phyloP scores from a whole-genome alignment of 2,888 invertebrate species.

The Pegoplata infirma region DNA sequence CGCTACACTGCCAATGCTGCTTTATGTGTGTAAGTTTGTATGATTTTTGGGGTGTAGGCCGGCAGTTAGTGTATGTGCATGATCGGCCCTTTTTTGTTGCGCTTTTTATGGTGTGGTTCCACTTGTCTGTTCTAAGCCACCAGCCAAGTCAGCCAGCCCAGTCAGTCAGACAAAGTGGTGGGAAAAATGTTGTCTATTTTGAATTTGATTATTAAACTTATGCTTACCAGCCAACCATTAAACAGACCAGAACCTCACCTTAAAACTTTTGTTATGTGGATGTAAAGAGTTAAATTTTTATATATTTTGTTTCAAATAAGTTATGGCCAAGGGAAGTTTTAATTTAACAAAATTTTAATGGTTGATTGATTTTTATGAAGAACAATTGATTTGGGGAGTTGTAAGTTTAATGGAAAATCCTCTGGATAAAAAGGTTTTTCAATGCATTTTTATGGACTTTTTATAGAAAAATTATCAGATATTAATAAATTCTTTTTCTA shows the following conservation, averaged over 20 bases:
- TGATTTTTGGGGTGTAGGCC: slow-evolving; percentile 51
- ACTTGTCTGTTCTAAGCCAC: slow-evolving; percentile 24
- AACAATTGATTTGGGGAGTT: neutral
- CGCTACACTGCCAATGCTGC: neutral
- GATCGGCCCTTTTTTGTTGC: slow-evolving; percentile 53
- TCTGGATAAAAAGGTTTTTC: too few species aligned
- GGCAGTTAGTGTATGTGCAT: slow-evolving; percentile 36
- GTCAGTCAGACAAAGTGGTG: slow-evolving; percentile 23
- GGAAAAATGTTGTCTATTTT: slow-evolving; percentile 37
- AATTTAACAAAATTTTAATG: slow-evolving; percentile 16
- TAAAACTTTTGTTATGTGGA: slow-evolving; percentile 13
- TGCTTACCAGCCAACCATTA: slow-evolving; percentile 16
- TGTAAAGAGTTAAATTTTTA: slow-evolving; percentile 11
- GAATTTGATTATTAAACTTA: slow-evolving; percentile 9
- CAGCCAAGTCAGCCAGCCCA: neutral
- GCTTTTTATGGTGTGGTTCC: slow-evolving; percentile 21
- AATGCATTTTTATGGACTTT: too few species aligned
- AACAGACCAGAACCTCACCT: slow-evolving; percentile 43
- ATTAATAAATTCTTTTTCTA: too few species aligned
- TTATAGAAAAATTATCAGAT: too few species aligned
- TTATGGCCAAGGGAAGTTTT: slow-evolving; percentile 64
- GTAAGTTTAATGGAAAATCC: too few species aligned
- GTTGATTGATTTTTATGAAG: slow-evolving; percentile 14
- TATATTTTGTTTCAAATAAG: slow-evolving; percentile 45
- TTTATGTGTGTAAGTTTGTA: too few species aligned